Conservation (phyloP, 2,113 vertebrate genomes). For the Pollachius pollachius region DNA sequence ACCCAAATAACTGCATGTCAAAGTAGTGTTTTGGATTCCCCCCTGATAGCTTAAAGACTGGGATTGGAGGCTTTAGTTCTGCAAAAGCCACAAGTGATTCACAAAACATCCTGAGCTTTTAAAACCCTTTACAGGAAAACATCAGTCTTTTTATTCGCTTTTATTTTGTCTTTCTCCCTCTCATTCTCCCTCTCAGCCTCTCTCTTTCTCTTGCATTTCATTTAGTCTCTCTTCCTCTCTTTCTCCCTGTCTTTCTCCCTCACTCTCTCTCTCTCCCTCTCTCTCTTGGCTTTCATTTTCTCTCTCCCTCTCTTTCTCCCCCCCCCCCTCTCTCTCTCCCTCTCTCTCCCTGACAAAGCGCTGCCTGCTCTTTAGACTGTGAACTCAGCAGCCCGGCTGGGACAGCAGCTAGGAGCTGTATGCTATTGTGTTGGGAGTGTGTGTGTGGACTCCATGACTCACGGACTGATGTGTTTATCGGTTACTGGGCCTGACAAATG, state of each 20-base stretch:
- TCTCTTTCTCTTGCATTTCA: no score
- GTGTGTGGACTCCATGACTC: conserved; percentile 61
- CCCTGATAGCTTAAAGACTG: background rate
- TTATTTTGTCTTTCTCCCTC: no score
- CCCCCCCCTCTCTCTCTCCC: no score
- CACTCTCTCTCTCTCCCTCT: conserved; percentile 27
- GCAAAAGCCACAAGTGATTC: conserved; percentile 5
- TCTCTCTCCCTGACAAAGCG: conserved; percentile 56
- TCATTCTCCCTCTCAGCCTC: conserved; percentile 19
- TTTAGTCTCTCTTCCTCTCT: no score
- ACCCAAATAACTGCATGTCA: no score
- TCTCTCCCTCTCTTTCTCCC: no score
- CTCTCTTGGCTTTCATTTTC: no score
- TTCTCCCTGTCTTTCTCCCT: no score
- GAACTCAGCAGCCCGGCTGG: conserved; percentile 64
- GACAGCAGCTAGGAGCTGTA: conserved; percentile 56
- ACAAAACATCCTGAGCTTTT: conserved; percentile 9
- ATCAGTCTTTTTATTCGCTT: no score
- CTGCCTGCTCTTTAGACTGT: conserved; percentile 55
- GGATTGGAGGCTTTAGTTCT: background rate
- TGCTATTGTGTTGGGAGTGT: conserved; percentile 74
- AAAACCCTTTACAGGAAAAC: conserved; percentile 48
- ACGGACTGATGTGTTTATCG: conserved; percentile 68
- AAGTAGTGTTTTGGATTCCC: no score
- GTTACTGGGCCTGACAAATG: conserved; percentile 40